phyloP scores from a whole-genome alignment of 1,140 invertebrate species.

The Ceratoteleas bidentatus region DNA sequence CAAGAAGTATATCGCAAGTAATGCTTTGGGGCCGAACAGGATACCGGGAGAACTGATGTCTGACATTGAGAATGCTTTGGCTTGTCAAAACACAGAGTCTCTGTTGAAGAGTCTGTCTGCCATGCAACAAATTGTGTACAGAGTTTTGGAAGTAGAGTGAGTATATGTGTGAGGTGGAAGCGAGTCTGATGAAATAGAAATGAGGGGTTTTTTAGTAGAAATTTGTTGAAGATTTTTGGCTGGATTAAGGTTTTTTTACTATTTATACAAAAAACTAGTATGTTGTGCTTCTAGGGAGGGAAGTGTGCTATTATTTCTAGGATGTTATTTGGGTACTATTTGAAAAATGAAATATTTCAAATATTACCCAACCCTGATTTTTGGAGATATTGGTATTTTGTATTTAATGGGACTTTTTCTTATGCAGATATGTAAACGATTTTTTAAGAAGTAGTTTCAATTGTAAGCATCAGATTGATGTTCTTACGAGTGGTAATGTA shows the following conservation, averaged over 20 bases:
- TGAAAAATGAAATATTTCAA: too few relatives aligned
- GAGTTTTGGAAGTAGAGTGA: slow-evolving; percentile 53
- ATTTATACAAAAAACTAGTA: too few relatives aligned
- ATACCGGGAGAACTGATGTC: slow-evolving; percentile 77
- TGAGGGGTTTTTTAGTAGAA: too few relatives aligned
- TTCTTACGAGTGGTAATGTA: slow-evolving; percentile 89
- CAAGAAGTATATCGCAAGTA: slow-evolving; percentile 81
- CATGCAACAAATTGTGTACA: slow-evolving; percentile 74
- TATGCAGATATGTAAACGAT: slow-evolving; percentile 84
- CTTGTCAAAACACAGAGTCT: slow-evolving; percentile 70
- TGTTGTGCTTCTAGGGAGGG: too few relatives aligned
- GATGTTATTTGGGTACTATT: too few relatives aligned
- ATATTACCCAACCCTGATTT: too few relatives aligned
- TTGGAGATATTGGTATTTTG: not conserved
- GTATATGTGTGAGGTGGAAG: slow-evolving; percentile 8
- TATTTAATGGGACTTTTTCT: not conserved
- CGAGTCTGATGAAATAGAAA: too few relatives aligned
- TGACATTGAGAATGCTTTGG: slow-evolving; percentile 78
- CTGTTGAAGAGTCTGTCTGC: slow-evolving; percentile 72
- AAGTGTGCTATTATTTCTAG: too few relatives aligned
- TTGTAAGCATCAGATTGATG: slow-evolving; percentile 94
- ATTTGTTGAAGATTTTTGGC: too few relatives aligned
- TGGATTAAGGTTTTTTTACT: too few relatives aligned
- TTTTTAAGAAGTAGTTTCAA: slow-evolving; percentile 90
- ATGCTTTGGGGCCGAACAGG: slow-evolving; percentile 75